Evolutionary conservation across 2,888 invertebrate genomes (phyloP), one percentile per base, ranked within the genome.

Genomic region (Nasonovia ribisnigri): DNA sequence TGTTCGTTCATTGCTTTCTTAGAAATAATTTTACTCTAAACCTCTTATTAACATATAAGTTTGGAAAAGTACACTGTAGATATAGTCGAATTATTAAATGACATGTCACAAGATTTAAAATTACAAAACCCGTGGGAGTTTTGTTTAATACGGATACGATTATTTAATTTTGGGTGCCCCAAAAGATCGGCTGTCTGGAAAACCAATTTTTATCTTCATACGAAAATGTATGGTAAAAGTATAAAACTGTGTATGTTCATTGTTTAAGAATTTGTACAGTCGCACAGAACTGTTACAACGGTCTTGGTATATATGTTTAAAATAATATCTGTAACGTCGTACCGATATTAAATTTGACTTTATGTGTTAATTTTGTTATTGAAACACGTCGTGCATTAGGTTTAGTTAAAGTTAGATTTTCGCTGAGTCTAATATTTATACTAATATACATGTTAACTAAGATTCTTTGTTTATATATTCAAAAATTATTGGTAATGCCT

Each of bases 121-220:
- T n/a, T 13, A 42, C 84, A 88, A 48, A 11, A 77, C 24, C 51
- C 10, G 11, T 36, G 29, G 29, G 57, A 42, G 51, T 3, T 67
- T 24, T 48, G 26, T 36, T 16, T 43, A 24, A 87, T 67, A 67
- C 3, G n/a, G 3, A 67, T 16, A 67, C 16, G 2, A 67, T 67
- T 87, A 92, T 88, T 88, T 42, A 29, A 77, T 92, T 92, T 88
- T 36, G 11, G 11, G 24, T 57, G 43, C 20, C 16, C 84, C 29
- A n/a, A 54, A 36, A 84, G 16, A 6, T 89, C 57, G 29, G 43
- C 29, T 10, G 57, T 91, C 57, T 91, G n/a, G n/a, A 0, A n/a
- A 91, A 91, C 57, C 10, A 84, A 46, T 57, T 86, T 54, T 54
- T 57, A 46, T 91, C 43, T 26, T 0, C 29, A 29, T 43, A 16